Evolutionary conservation across 2,113 vertebrate genomes (phyloP).

Genomic region (Nesogale talazaci): DNA sequence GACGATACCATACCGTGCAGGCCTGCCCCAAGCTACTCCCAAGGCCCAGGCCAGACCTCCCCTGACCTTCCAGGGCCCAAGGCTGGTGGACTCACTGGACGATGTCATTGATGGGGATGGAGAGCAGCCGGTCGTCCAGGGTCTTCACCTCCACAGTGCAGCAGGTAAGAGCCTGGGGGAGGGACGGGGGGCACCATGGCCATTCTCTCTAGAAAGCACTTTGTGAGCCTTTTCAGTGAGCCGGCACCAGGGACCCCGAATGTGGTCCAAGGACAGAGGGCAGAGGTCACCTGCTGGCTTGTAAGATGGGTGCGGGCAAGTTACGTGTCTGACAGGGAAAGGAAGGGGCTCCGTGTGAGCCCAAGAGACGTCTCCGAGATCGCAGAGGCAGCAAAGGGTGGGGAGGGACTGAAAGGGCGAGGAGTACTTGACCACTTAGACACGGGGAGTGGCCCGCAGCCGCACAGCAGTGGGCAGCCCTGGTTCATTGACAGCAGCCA

Average conservation of each 20-base stretch:
- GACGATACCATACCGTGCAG: background rate
- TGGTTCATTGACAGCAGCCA: background rate
- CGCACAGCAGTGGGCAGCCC: background rate
- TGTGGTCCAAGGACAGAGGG: background rate
- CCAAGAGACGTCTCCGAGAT: background rate
- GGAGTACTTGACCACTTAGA: background rate
- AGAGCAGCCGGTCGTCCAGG: constrained; percentile 92
- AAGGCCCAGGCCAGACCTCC: background rate
- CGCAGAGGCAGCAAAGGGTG: background rate
- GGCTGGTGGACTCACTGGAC: constrained; percentile 90
- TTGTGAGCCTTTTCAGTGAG: background rate
- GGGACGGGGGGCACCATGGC: background rate
- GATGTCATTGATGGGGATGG: constrained; percentile 94
- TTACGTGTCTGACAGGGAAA: background rate
- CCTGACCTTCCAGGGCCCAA: background rate
- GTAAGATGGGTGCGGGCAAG: background rate
- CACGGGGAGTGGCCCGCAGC: background rate
- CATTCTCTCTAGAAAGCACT: background rate
- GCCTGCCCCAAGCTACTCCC: background rate
- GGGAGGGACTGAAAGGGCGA: background rate
- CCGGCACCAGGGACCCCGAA: background rate
- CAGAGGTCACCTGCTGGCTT: background rate
- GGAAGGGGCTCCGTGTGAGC: background rate
- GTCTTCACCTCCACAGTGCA: constrained; percentile 92
- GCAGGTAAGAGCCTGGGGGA: constrained; percentile 91